A percentile compares a stretch with the other conserved stretches of the same genome.
Evolutionary conservation across 2,888 invertebrate species (phyloP).

Genomic region (Daptonema setosum): DNA sequence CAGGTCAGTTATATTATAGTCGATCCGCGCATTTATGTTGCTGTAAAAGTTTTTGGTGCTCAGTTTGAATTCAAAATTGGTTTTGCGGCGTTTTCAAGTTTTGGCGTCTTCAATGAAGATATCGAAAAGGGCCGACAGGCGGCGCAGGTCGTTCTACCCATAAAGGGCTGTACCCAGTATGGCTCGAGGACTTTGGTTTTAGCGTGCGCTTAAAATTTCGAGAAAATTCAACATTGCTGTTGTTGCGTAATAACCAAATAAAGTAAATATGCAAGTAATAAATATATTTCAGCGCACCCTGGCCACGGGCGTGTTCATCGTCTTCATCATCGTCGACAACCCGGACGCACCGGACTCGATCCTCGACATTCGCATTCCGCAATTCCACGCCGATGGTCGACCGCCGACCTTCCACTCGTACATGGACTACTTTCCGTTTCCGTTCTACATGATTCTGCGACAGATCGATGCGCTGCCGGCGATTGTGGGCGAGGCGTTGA

Average conservation of each 20-base stretch:
- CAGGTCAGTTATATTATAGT: background rate
- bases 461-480: slow-evolving; percentile 45
- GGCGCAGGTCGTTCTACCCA: slow-evolving; percentile 37
- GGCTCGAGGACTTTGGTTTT: too few species aligned
- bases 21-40: background rate
- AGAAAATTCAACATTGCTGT: too few species aligned
- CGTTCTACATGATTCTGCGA: slow-evolving; percentile 77
- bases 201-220: too few species aligned
- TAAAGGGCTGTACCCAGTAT: too few species aligned
- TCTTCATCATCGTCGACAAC: slow-evolving; percentile 86
- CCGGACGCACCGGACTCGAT: slow-evolving; percentile 77
- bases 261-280: too few species aligned
- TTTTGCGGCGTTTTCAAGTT: background rate
- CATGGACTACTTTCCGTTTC: slow-evolving; percentile 87
- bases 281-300: slow-evolving; percentile 41
- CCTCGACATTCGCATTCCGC: slow-evolving; percentile 58
- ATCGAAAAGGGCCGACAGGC: slow-evolving; percentile 51
- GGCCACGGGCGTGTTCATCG: slow-evolving; percentile 62
- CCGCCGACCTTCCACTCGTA: slow-evolving; percentile 47
- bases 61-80: too few species aligned
- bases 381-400: slow-evolving; percentile 41
- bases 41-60: too few species aligned
- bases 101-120: slow-evolving; percentile 62
- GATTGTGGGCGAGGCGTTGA: slow-evolving; percentile 74
- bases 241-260: too few species aligned